Evolutionary conservation across 2,888 invertebrate genomes (phyloP).

Genomic region (Tiliacea aurago): DNA sequence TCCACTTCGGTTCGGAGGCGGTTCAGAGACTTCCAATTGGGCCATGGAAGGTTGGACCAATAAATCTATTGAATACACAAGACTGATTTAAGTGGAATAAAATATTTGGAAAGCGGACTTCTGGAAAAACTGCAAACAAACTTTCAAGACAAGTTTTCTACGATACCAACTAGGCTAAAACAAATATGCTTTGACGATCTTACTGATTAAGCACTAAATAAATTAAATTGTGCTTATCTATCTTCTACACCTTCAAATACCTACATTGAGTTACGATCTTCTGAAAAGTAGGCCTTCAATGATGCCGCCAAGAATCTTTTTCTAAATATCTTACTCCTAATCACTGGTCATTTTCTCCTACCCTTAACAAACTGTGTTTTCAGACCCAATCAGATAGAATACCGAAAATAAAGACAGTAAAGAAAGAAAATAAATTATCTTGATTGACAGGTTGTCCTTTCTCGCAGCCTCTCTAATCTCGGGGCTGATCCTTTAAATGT

Average conservation of each 20-base stretch:
- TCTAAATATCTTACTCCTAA: background rate
- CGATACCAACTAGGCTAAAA: background rate
- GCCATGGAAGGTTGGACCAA: background rate
- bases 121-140: too few relatives aligned
- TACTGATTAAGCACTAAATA: background rate
- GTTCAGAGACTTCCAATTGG: too few relatives aligned
- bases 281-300: background rate
- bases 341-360: background rate
- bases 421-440: conserved; percentile 43
- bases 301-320: background rate
- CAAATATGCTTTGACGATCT: background rate
- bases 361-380: background rate
- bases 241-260: background rate
- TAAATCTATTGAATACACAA: background rate
- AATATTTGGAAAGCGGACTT: too few relatives aligned
- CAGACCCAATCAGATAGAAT: conserved; percentile 11
- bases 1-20: too few relatives aligned
- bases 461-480: conserved; percentile 27
- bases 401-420: conserved; percentile 13
- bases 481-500: conserved; percentile 42
- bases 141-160: background rate
- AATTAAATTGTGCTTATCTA: background rate
- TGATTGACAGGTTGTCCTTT: conserved; percentile 43
- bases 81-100: background rate
- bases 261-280: background rate